Evolutionary conservation across 2,797 vertebrate species (phyloP).

Genomic region (Pseudochirops corinnae): DNA sequence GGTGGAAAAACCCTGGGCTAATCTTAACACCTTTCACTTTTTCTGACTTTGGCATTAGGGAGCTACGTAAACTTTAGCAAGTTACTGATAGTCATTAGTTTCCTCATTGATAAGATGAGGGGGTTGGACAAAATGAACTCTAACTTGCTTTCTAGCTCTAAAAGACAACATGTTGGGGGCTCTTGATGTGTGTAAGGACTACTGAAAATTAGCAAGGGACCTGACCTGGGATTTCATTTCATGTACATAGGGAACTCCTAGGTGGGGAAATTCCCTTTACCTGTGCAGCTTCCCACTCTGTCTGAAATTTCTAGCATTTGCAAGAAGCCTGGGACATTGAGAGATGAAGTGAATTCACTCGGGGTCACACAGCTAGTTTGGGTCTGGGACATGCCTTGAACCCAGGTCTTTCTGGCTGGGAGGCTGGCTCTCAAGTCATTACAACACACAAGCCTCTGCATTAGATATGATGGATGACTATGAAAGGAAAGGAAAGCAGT

Average conservation of each 20-base stretch:
- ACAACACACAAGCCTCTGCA: background rate
- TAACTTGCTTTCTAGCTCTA: background rate
- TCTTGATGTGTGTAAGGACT: background rate
- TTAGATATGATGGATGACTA: background rate
- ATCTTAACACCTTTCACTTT: background rate
- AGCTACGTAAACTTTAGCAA: background rate
- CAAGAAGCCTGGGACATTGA: background rate
- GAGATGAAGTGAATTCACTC: background rate
- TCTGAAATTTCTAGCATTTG: background rate
- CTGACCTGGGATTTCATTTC: background rate
- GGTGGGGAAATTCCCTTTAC: background rate
- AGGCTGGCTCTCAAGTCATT: background rate
- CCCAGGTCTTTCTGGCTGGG: background rate
- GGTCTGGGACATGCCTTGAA: background rate
- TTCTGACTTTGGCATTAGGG: background rate
- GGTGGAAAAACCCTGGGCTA: too few species aligned
- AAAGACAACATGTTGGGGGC: background rate
- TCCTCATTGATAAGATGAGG: background rate
- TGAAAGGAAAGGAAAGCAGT: background rate
- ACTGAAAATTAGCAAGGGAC: background rate
- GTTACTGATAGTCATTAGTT: background rate
- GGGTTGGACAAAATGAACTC: background rate
- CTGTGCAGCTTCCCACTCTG: background rate
- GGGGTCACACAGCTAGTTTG: background rate
- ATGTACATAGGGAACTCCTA: background rate